phyloP scores from a whole-genome alignment of 2,797 vertebrate genomes.

The Bovichtus diacanthus region DNA sequence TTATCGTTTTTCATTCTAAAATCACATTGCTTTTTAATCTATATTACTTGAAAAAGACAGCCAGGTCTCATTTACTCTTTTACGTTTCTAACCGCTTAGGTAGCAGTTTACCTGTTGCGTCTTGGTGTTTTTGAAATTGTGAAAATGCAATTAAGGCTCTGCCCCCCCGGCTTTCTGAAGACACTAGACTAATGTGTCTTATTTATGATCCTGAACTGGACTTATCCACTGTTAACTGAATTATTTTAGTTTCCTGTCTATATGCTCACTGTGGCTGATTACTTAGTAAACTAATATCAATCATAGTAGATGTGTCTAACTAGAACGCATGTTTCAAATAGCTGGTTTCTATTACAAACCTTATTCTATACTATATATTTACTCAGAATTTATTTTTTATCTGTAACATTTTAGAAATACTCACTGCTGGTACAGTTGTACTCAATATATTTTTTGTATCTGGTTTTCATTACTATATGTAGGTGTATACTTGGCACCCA shows the following conservation, averaged over 20 bases:
- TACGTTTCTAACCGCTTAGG: constrained; percentile 79
- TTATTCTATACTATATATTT: constrained; percentile 90
- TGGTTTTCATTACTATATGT: constrained; percentile 81
- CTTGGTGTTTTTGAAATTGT: constrained; percentile 81
- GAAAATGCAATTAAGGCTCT: constrained; percentile 85
- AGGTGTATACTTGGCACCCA: constrained; percentile 80
- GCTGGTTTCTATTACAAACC: constrained; percentile 98
- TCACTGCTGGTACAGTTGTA: constrained; percentile 99
- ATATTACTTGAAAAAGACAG: constrained; percentile 87
- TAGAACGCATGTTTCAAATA: constrained; percentile 92
- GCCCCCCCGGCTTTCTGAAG: constrained; percentile 77
- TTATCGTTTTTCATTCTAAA: constrained; percentile 42
- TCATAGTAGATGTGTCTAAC: constrained; percentile 65
- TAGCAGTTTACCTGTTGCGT: constrained; percentile 61
- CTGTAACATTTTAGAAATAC: constrained; percentile 92
- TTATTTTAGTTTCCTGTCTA: constrained; percentile 56
- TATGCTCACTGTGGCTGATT: constrained; percentile 84
- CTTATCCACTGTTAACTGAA: constrained; percentile 75
- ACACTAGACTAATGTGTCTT: constrained; percentile 66
- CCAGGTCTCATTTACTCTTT: constrained; percentile 91
- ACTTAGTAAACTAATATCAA: constrained; percentile 75
- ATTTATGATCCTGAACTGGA: constrained; percentile 87
- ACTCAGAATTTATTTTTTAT: constrained; percentile 93
- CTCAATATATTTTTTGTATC: constrained; percentile 88
- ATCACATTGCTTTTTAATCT: constrained; percentile 69